These are phyloP conservation scores for Ceramica pisi DNA, from an alignment of 2,888 invertebrate species.

Conservation along the genomic window DNA sequence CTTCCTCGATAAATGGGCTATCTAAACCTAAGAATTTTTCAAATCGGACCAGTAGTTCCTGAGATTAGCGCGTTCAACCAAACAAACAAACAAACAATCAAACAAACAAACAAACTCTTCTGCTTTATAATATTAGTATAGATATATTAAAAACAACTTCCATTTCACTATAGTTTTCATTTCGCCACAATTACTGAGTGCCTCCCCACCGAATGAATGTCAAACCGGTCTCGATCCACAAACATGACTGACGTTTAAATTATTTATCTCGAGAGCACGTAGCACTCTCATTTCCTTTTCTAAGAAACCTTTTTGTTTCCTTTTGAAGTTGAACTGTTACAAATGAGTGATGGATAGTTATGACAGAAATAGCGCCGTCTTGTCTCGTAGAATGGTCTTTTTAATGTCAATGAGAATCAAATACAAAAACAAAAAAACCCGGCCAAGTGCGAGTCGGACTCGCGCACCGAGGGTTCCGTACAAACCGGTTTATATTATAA, in stretches of 20 bases:
- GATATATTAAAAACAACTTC: too few species aligned
- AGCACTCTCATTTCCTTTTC: conserved; percentile 40
- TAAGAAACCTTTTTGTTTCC: conserved; percentile 24
- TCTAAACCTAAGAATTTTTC: too few species aligned
- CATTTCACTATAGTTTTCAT: conserved; percentile 1
- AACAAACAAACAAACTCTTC: too few species aligned
- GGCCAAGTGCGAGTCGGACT: too few species aligned
- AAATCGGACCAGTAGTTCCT: too few species aligned
- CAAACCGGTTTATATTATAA: too few species aligned
- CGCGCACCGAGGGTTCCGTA: too few species aligned
- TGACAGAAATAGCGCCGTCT: background rate
- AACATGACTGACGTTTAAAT: conserved; percentile 44
- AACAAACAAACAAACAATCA: too few species aligned
- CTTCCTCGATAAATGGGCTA: too few species aligned
- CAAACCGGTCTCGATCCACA: conserved; percentile 7
- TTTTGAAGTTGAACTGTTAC: conserved; percentile 29
- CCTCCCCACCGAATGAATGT: conserved; percentile 2
- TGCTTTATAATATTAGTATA: too few species aligned
- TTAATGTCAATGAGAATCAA: background rate
- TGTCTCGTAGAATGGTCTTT: background rate
- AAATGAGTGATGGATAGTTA: conserved; percentile 39
- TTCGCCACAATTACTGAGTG: background rate
- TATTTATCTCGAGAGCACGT: conserved; percentile 47
- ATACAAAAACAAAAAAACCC: too few species aligned
- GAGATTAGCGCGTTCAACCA: too few species aligned